Base-by-base conservation (phyloP, 2,797 vertebrate genomes). In the Poeciliopsis presidionis region DNA sequence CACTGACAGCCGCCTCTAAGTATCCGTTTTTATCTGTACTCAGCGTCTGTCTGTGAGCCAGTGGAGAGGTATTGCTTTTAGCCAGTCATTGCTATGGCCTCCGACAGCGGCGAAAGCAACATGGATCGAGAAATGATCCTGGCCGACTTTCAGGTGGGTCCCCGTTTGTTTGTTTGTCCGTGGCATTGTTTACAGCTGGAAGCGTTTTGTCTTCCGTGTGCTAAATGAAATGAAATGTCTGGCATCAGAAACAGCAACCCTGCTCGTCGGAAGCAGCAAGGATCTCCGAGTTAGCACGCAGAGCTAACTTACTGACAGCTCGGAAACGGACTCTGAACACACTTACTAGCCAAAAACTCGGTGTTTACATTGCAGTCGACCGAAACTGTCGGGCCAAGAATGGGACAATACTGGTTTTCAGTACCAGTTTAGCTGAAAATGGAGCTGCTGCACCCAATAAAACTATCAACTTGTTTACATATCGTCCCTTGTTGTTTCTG, bases 91-190 rank as follows among this genome's bases (percentile, higher is more conserved):
- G 97, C 96, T 94, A 98, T 99, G 98, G 97, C 98, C 97, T 99
- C 98, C 97, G 93, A 94, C 72, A 95, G 93, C 91, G 87, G 91
- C 90, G 94, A 94, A 36, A 96, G 93, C 94, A 98, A 98, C 97
- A 99, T 97, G 97, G 97, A 99, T 92, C 95, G 98, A 94, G 98
- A 99, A 91, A 99, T 99, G 97, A 99, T 99, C 88, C 87, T 99
- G 95, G 98, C 98, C 84, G 98, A 99, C 94, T 99, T 99, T 96
- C 98, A 99, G 98, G 98, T 98, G 90, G 88, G 95, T 95, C 70
- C 81, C 53, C 28, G 72, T 75, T 84, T 7, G 65, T 67, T 22
- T 20, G 63, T 53, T 8, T 78, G 63, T 69, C 22, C 28, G 12
- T 1, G 7, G 22, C 36, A n/a, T 73, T 22, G 5, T 30, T 2